phyloP scores from a whole-genome alignment of 2,113 vertebrate species.

The Neomonachus schauinslandi region DNA sequence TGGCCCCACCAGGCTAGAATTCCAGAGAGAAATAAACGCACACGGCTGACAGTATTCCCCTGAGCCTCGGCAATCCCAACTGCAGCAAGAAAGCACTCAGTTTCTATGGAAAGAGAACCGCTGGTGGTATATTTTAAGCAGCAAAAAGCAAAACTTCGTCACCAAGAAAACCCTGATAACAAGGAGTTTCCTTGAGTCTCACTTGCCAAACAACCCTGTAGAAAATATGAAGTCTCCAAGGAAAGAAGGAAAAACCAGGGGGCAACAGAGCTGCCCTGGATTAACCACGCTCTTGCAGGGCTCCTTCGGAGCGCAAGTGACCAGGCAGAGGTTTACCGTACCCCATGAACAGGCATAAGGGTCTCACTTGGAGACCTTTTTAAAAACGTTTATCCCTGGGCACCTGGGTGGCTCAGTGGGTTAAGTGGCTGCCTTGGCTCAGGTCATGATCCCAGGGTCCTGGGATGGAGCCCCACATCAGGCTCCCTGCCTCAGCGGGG shows the following conservation, averaged over 20 bases:
- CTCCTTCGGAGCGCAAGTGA: background rate
- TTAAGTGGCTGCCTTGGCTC: no score
- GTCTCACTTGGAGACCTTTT: background rate
- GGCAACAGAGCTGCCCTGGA: background rate
- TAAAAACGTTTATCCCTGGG: background rate
- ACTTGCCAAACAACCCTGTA: conserved; percentile 23
- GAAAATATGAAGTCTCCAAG: conserved; percentile 16
- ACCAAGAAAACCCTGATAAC: conserved; percentile 56
- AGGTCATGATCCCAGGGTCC: no score
- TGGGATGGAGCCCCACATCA: no score
- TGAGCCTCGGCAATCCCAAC: background rate
- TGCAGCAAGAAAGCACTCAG: background rate
- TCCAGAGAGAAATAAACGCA: conserved; percentile 9
- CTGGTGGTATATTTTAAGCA: conserved; percentile 34
- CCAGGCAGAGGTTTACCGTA: background rate
- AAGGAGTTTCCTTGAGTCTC: conserved; percentile 28
- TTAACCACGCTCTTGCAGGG: background rate
- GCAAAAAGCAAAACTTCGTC: conserved; percentile 50
- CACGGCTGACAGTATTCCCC: background rate
- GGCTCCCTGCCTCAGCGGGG: no score
- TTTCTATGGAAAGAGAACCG: conserved; percentile 4
- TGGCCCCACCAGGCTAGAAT: background rate
- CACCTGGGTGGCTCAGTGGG: no score
- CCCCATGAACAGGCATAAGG: background rate
- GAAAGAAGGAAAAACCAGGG: conserved; percentile 1